Evolutionary conservation across 2,797 vertebrate genomes (phyloP).

Genomic region (Sebastiscus tertius): DNA sequence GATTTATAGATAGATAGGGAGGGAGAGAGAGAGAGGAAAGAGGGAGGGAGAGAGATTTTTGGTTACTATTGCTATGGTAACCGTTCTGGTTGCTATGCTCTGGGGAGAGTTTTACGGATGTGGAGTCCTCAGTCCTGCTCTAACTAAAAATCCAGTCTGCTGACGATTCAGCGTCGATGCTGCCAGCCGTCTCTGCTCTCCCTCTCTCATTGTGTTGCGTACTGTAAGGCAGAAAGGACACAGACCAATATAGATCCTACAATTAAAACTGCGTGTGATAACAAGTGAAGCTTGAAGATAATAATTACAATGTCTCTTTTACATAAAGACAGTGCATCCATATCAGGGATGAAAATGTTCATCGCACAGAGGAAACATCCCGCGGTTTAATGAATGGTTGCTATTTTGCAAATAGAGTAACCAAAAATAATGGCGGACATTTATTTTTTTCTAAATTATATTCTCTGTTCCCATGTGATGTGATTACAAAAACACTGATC

Average conservation of each 20-base stretch:
- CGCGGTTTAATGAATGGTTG: neutral
- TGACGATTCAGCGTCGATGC: conserved; percentile 5
- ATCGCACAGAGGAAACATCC: neutral
- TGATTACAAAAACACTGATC: neutral
- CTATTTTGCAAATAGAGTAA: neutral
- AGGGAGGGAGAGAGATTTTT: conserved; percentile 14
- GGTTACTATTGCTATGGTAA: conserved; percentile 69
- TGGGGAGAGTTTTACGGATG: conserved; percentile 39
- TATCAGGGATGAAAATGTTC: neutral
- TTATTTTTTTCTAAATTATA: neutral
- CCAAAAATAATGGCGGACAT: neutral
- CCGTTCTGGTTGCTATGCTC: conserved; percentile 54
- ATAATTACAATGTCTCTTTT: conserved; percentile 43
- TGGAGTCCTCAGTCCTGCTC: conserved; percentile 9
- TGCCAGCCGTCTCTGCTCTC: neutral
- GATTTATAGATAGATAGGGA: neutral
- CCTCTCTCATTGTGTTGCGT: neutral
- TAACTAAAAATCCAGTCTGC: conserved; percentile 12
- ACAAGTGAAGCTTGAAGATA: conserved; percentile 22
- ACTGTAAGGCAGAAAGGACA: neutral
- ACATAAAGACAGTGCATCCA: neutral
- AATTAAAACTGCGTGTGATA: conserved; percentile 48
- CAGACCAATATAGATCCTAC: conserved; percentile 39
- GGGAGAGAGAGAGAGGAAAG: neutral
- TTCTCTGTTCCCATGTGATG: neutral